Conservation (phyloP, 1,140 invertebrate species). For the Mycetomoellerius zeteki region DNA sequence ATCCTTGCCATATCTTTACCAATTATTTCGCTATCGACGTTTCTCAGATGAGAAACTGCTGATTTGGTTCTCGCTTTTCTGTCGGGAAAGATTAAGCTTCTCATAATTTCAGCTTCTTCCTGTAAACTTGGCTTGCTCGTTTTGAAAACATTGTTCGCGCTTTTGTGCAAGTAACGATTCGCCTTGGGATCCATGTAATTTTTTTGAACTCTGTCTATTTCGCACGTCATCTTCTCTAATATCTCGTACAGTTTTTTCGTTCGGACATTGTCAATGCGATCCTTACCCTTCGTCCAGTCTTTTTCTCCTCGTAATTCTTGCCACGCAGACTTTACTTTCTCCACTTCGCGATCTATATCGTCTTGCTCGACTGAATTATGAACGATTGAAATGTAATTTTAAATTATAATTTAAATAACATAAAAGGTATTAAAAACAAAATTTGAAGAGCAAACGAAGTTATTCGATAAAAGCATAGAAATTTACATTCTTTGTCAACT, state of each 20-base stretch:
- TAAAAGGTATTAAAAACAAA: background rate
- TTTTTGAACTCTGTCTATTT: conserved; percentile 67
- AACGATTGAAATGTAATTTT: background rate
- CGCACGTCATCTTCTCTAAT: conserved; percentile 55
- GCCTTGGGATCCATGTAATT: conserved; percentile 42
- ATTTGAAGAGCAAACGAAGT: background rate
- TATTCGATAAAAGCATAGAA: background rate
- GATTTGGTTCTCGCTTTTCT: background rate
- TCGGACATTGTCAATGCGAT: background rate
- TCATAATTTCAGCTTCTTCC: conserved; percentile 27
- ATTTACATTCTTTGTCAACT: conserved; percentile 32
- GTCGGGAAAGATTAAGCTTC: conserved; percentile 53
- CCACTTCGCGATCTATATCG: conserved; percentile 58
- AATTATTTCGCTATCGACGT: conserved; percentile 36
- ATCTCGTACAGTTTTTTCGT: conserved; percentile 69
- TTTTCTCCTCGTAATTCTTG: conserved; percentile 37
- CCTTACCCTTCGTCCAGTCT: conserved; percentile 44
- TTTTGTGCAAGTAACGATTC: conserved; percentile 52
- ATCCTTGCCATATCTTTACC: background rate
- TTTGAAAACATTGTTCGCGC: conserved; percentile 26
- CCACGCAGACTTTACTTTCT: conserved; percentile 71
- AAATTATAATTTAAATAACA: background rate
- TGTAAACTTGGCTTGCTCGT: conserved; percentile 15
- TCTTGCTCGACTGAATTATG: conserved; percentile 14
- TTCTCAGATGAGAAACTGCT: background rate